Evolutionary conservation across 2,888 invertebrate species (phyloP).

Genomic region (Prosapia bicincta): DNA sequence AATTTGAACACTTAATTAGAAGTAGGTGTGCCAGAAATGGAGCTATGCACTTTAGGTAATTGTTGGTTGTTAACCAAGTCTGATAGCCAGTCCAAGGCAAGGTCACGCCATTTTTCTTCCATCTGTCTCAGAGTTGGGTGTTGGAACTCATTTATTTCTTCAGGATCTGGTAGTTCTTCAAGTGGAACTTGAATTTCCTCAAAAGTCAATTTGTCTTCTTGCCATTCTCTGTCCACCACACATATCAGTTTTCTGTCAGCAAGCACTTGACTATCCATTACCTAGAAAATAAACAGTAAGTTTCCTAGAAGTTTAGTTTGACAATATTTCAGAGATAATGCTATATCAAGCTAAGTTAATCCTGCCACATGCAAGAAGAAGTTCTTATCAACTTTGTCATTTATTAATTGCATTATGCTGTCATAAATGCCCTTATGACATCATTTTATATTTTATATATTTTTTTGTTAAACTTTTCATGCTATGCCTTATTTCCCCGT

Average conservation of each 20-base stretch:
- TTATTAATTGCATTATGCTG: no score
- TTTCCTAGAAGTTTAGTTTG: no score
- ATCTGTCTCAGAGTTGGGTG: background rate
- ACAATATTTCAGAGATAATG: no score
- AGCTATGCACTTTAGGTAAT: background rate
- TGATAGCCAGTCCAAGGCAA: background rate
- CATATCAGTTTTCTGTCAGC: background rate
- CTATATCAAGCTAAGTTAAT: no score
- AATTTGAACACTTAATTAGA: no score
- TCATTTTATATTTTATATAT: no score
- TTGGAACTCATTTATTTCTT: background rate
- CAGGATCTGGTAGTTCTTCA: background rate
- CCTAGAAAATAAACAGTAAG: background rate
- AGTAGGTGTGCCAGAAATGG: background rate
- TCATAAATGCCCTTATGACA: no score
- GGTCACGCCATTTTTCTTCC: background rate
- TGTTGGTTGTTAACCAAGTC: background rate
- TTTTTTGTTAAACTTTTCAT: no score
- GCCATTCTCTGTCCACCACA: background rate
- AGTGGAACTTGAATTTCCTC: constrained; percentile 5
- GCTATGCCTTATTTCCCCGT: no score
- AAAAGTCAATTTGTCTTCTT: background rate
- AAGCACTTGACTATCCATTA: background rate
- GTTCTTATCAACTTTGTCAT: no score
- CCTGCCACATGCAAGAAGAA: no score